phyloP scores from a whole-genome alignment of 2,797 vertebrate species.

The Avahi laniger region DNA sequence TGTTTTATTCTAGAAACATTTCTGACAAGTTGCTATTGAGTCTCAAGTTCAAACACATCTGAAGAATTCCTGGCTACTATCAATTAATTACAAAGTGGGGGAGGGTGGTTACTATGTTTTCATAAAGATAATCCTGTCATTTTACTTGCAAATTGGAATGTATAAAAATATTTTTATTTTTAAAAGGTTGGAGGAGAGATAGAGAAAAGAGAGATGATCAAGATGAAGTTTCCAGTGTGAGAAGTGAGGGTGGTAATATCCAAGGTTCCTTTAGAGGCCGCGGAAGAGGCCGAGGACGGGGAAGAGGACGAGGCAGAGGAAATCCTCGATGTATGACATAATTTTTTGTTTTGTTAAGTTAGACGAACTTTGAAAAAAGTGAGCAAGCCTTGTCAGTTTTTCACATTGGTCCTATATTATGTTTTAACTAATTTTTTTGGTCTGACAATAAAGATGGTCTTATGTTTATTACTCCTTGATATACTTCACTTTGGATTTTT shows the following conservation, averaged over 20 bases:
- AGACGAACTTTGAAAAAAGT: neutral
- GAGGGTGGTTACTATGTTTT: neutral
- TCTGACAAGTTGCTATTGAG: neutral
- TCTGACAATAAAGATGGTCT: neutral
- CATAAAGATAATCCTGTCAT: conserved; percentile 25
- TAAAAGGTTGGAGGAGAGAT: conserved; percentile 89
- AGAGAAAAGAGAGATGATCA: conserved; percentile 90
- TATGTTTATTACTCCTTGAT: conserved; percentile 30
- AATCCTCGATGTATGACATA: conserved; percentile 80
- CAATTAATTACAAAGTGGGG: neutral
- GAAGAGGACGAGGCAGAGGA: conserved; percentile 94
- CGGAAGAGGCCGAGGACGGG: conserved; percentile 91
- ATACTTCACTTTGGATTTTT: conserved; percentile 42
- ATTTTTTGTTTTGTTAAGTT: neutral
- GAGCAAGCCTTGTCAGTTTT: neutral
- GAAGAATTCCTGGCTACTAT: neutral
- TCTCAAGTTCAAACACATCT: neutral
- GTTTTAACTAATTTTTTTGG: conserved; percentile 10
- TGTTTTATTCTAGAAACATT: neutral
- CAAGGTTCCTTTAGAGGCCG: conserved; percentile 89
- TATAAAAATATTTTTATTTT: conserved; percentile 59
- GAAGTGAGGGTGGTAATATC: conserved; percentile 87
- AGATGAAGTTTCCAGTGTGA: conserved; percentile 88
- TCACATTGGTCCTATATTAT: neutral
- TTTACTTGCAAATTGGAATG: neutral